Conservation (phyloP, 2,888 invertebrate genomes). For the Acanthopleura granulata region DNA sequence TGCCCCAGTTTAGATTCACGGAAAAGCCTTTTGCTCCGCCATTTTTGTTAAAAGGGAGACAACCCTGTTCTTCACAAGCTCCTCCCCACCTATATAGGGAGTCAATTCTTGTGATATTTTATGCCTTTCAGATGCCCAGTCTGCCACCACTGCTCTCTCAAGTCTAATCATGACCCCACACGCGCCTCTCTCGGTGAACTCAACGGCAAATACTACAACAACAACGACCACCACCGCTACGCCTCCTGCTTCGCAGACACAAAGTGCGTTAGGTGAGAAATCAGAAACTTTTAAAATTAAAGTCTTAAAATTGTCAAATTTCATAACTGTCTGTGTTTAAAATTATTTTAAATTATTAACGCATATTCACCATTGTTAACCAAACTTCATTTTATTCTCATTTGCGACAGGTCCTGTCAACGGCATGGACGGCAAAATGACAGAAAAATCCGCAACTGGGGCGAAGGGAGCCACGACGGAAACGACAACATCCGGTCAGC, state of each 20-base stretch:
- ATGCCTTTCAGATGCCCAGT: slow-evolving; percentile 40
- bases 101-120: too few relatives aligned
- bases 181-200: slow-evolving; percentile 41
- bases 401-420: neutral
- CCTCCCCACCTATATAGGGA: too few relatives aligned
- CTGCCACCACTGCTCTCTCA: slow-evolving; percentile 46
- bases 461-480: neutral
- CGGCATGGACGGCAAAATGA: slow-evolving; percentile 7
- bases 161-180: slow-evolving; percentile 54
- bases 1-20: too few relatives aligned
- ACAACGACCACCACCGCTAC: slow-evolving; percentile 33
- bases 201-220: slow-evolving; percentile 34
- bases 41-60: too few relatives aligned
- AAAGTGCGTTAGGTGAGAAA: neutral
- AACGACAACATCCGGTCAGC: slow-evolving; percentile 1
- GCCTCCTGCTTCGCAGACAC: slow-evolving; percentile 27
- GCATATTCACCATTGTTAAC: too few relatives aligned
- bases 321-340: too few relatives aligned
- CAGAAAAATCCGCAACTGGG: neutral
- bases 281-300: too few relatives aligned
- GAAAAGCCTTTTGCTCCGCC: too few relatives aligned
- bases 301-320: too few relatives aligned
- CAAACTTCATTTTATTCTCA: neutral
- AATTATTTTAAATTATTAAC: too few relatives aligned
- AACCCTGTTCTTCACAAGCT: too few relatives aligned